phyloP scores from a whole-genome alignment of 1,140 invertebrate genomes.

The Drosophila nikananu region DNA sequence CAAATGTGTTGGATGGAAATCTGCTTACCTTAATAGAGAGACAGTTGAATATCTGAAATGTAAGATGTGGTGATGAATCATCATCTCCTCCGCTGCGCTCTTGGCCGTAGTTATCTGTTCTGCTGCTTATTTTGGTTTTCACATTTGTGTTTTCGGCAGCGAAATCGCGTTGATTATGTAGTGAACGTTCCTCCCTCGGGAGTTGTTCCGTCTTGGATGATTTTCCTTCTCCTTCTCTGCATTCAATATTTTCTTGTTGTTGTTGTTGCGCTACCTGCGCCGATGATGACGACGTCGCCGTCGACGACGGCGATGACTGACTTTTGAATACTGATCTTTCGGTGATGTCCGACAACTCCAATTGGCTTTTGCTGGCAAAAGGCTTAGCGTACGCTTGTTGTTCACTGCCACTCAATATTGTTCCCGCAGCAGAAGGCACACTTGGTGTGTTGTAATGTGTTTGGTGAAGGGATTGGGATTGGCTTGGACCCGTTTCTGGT shows the following conservation, averaged over 20 bases:
- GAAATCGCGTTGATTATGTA: constrained; percentile 38
- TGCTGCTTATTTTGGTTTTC: constrained; percentile 37
- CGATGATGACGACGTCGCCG: constrained; percentile 27
- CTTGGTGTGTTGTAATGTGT: constrained; percentile 65
- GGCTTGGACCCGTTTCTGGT: constrained; percentile 58
- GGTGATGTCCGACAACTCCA: constrained; percentile 29
- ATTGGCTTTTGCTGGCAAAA: constrained; percentile 50
- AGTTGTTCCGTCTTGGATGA: constrained; percentile 25
- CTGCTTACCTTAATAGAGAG: constrained; percentile 85
- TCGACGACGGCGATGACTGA: constrained; percentile 32
- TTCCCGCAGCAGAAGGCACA: constrained; percentile 60
- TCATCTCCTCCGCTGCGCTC: constrained; percentile 65
- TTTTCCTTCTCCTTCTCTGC: constrained; percentile 21
- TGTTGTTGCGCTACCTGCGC: constrained; percentile 33
- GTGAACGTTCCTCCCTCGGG: constrained; percentile 32
- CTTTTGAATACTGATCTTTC: constrained; percentile 49
- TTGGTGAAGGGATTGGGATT: constrained; percentile 49
- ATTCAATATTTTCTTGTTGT: constrained; percentile 21
- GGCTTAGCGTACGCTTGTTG: constrained; percentile 39
- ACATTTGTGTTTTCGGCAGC: constrained; percentile 27
- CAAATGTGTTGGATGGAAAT: constrained; percentile 73
- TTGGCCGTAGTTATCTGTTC: constrained; percentile 57
- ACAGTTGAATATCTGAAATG: constrained; percentile 83
- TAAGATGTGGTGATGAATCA: constrained; percentile 82
- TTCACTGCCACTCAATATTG: constrained; percentile 52